These are phyloP conservation scores for Philopedon plagiatum DNA, from an alignment of 2,888 invertebrate genomes.

Conservation along the genomic window DNA sequence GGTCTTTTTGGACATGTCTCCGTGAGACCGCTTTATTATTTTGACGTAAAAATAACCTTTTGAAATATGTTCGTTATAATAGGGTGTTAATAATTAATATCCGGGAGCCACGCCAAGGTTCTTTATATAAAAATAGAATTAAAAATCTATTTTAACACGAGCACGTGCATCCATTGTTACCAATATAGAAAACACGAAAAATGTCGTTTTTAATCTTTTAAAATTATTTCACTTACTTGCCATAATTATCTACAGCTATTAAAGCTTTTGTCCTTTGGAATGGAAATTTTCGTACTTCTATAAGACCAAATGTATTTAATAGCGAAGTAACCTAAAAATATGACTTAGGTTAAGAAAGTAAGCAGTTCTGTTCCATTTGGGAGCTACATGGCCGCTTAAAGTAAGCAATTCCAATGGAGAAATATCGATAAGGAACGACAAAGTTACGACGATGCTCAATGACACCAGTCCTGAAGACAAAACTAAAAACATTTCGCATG, in stretches of 20 bases:
- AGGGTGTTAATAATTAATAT: constrained; percentile 3
- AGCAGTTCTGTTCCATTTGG: too few species aligned
- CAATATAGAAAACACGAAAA: too few species aligned
- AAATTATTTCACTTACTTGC: constrained; percentile 70
- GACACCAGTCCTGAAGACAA: too few species aligned
- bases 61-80: constrained; percentile 5
- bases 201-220: too few species aligned
- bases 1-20: neutral
- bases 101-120: constrained; percentile 4
- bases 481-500: too few species aligned
- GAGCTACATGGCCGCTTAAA: too few species aligned
- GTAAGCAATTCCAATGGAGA: too few species aligned
- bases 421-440: too few species aligned
- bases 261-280: constrained; percentile 70
- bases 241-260: constrained; percentile 75
- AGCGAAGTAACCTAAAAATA: constrained; percentile 71
- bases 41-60: constrained; percentile 1
- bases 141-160: neutral
- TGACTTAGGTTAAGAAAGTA: neutral
- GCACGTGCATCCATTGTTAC: neutral
- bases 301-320: constrained; percentile 74
- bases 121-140: neutral
- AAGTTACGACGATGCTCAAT: too few species aligned
- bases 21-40: neutral
- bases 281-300: constrained; percentile 75